These are phyloP conservation scores for Betta splendens DNA, from an alignment of 2,797 vertebrate genomes.

Conservation along the genomic window DNA sequence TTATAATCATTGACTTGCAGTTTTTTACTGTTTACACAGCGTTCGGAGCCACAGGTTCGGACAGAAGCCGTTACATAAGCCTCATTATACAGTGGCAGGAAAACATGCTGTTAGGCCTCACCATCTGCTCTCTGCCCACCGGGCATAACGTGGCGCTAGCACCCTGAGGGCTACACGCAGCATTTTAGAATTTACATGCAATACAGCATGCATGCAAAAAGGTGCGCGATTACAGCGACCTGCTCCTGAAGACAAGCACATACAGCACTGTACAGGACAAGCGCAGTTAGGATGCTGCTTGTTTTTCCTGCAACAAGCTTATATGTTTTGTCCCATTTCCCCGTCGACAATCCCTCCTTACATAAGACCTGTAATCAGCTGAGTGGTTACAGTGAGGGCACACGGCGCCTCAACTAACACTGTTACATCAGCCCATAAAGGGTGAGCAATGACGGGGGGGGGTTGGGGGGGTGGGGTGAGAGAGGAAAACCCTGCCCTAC, in stretches of 20 bases:
- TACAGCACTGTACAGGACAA: conserved; percentile 24
- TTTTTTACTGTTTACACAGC: conserved; percentile 13
- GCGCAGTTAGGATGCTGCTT: too few species aligned
- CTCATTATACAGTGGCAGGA: conserved; percentile 37
- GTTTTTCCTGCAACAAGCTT: conserved; percentile 60
- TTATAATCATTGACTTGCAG: conserved; percentile 15
- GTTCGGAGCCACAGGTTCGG: conserved; percentile 45
- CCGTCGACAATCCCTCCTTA: conserved; percentile 76
- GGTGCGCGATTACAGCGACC: background rate
- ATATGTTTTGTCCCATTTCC: conserved; percentile 79
- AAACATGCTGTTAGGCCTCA: conserved; percentile 68
- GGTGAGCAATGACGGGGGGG: conserved; percentile 38
- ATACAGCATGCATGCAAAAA: conserved; percentile 2
- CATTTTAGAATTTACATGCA: conserved; percentile 11
- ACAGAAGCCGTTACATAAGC: conserved; percentile 68
- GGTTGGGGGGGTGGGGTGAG: too few species aligned
- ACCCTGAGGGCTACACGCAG: conserved; percentile 20
- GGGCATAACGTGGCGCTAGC: conserved; percentile 32
- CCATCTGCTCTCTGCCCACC: conserved; percentile 51
- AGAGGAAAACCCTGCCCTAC: conserved; percentile 81
- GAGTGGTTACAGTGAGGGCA: conserved; percentile 79
- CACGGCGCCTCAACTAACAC: conserved; percentile 62
- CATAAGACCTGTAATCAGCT: conserved; percentile 84
- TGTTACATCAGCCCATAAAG: conserved; percentile 74
- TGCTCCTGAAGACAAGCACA: background rate